Base-by-base conservation (phyloP, 2,888 invertebrate genomes). In the Cetonia aurata region DNA sequence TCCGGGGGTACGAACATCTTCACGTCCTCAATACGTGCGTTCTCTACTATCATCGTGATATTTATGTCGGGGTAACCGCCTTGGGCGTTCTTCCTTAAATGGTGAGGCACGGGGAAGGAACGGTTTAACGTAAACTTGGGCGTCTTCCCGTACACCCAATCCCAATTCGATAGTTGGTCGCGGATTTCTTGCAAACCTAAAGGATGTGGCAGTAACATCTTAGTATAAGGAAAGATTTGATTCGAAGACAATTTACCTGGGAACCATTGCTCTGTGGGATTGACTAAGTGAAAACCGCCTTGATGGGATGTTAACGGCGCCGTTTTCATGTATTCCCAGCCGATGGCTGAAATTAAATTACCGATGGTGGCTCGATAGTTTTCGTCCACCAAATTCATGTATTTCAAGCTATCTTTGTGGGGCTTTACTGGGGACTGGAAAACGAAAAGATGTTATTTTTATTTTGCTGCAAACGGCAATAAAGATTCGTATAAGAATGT, bases 201-300 rank as follows among this genome's bases (percentile, higher is more conserved):
- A 74, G 68, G 62, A 69, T 44, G 65, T 67, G 3, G 9, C 4
- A 44, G 15, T 60, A 56, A 31, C 1, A 31, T 46, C 25, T 31
- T 13, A 44, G 19, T 48, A 17, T 17, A 42, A 13, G 37, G 17
- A 66, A 66, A 52, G 17, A 41, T 10, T 13, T 12, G 41, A 48
- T 4, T 6, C 25, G 19, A 55, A 15, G 13, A 19, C 19, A 6
- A 17, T 19, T 81, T 82, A 91, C 93, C 95, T 82, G 94, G 94
- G 83, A 95, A 96, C 93, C 94, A 95, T 75, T 92, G 90, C 77
- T 96, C 93, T 0, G 93, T 93, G 0, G 96, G 96, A 85, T 95
- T 95, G 62, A 96, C 86, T 81, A 91, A 89, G 81, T 95, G 94
- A 83, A 95, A 96, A 56, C 96, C 96, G 77, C 92, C 89, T 83